phyloP scores from a whole-genome alignment of 2,888 invertebrate genomes.

The Tipula unca region DNA sequence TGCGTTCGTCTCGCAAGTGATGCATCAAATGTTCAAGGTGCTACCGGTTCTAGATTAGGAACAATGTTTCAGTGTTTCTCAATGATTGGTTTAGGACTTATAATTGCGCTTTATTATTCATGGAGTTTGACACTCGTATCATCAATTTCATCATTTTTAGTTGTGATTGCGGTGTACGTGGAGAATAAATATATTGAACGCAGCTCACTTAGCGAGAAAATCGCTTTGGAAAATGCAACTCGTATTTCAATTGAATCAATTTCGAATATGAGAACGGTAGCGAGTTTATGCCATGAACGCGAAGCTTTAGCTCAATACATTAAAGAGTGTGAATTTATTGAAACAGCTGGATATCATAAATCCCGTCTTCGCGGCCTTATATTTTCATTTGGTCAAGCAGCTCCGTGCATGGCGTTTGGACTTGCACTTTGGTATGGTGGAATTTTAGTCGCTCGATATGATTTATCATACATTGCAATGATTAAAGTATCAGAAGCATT shows the following conservation, averaged over 20 bases:
- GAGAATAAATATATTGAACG: conserved; percentile 54
- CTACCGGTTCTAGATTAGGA: conserved; percentile 61
- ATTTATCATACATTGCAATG: conserved; percentile 54
- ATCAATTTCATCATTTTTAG: conserved; percentile 55
- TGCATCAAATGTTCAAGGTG: conserved; percentile 67
- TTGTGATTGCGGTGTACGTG: conserved; percentile 55
- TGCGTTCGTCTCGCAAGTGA: conserved; percentile 63
- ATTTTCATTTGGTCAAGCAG: conserved; percentile 61
- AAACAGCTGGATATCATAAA: conserved; percentile 46
- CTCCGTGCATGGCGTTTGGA: conserved; percentile 64
- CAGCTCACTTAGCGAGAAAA: conserved; percentile 50
- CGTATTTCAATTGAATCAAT: conserved; percentile 70
- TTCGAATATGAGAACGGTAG: conserved; percentile 61
- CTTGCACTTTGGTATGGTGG: conserved; percentile 65
- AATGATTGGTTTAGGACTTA: conserved; percentile 54
- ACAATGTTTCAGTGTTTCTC: conserved; percentile 58
- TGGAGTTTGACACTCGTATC: conserved; percentile 66
- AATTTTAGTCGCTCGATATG: conserved; percentile 52
- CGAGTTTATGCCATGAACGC: conserved; percentile 57
- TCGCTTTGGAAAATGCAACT: conserved; percentile 59
- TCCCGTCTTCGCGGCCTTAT: conserved; percentile 57
- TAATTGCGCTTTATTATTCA: conserved; percentile 54
- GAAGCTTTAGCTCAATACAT: conserved; percentile 52
- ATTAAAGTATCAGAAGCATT: conserved; percentile 70
- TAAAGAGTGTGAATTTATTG: conserved; percentile 45